Base-by-base conservation (phyloP, 1,140 invertebrate genomes). In the Dryas iulia region DNA sequence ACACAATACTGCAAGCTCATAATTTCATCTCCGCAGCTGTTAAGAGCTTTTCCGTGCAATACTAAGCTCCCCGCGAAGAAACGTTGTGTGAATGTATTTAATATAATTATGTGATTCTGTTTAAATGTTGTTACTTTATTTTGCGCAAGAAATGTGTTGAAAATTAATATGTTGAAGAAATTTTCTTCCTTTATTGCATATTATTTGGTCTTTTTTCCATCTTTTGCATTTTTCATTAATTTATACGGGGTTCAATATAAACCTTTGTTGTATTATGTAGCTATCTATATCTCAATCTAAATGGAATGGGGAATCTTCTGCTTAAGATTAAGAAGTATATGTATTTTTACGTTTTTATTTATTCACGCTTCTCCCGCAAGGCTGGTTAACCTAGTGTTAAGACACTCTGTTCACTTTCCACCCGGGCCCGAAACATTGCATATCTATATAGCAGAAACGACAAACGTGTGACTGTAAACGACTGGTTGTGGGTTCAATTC, bases 21-120 rank as follows among this genome's bases (percentile, higher is more conserved):
- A 53, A 73, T 74, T 67, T 53, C 65, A 58, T 78, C 61, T 69
- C 58, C 58, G 70, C 74, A 78, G 73, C 70, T 69, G 71, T 71
- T 78, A 77, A 74, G 63, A 77, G 69, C 75, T 26, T 77, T 68
- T 64, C 59, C 67, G 35, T 30, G 59, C 66, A 59, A 56, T 47
- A 47, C 56, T 54, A 28, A 31, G 23, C 52, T 70, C 68, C 67
- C 64, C 7, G 39, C 62, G 63, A 64, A 69, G 56, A 71, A 59
- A 67, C 58, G 53, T 60, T 67, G n/a, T 1, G 33, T 66, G 64
- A 66, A 56, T 65, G 59, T 52, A 62, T 62, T 62, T 62, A 62
- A 62, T 62, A 62, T 62, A 30, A 47, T 47, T 47, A 47, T 47
- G 21, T 18, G 2, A 18, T 47, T 47, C 39, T 47, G 14, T 47